Evolutionary conservation across 2,113 vertebrate genomes (phyloP).

Genomic region (Macroglossus sobrinus): DNA sequence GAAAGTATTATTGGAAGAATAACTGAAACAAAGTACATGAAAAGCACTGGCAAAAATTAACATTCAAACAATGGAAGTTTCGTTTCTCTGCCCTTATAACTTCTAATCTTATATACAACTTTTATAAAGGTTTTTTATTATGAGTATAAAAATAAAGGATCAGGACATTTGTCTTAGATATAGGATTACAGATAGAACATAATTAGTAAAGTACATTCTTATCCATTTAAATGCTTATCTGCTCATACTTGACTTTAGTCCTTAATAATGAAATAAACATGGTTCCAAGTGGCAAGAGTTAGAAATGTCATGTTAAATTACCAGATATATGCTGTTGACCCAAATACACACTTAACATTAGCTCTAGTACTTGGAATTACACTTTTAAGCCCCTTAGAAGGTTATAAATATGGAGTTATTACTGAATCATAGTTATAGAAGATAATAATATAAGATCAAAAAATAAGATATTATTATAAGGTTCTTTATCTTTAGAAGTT

Average conservation of each 20-base stretch:
- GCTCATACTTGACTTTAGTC: not conserved
- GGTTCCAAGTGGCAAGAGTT: not conserved
- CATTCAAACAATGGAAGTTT: not conserved
- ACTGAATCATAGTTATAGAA: not conserved
- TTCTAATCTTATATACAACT: not conserved
- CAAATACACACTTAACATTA: slow-evolving; percentile 19
- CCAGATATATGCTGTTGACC: not conserved
- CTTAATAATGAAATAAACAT: slow-evolving; percentile 31
- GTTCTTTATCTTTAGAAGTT: slow-evolving; percentile 44
- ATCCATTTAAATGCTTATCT: not conserved
- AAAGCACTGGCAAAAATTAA: not conserved
- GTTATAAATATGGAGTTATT: slow-evolving; percentile 32
- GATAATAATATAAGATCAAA: not conserved
- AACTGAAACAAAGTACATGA: not conserved
- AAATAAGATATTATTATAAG: slow-evolving; percentile 4
- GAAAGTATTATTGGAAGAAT: not conserved
- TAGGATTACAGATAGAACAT: not conserved
- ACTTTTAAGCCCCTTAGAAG: not conserved
- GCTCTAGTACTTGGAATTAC: not conserved
- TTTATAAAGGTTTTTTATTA: not conserved
- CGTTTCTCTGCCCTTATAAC: not conserved
- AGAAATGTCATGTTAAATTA: not conserved
- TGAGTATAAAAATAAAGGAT: not conserved
- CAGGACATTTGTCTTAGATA: not conserved
- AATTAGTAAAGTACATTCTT: not conserved